A percentile compares a stretch with the other conserved stretches of the same genome.
Evolutionary conservation across 2,113 vertebrate genomes (phyloP).

Genomic region (Daubentonia madagascariensis): DNA sequence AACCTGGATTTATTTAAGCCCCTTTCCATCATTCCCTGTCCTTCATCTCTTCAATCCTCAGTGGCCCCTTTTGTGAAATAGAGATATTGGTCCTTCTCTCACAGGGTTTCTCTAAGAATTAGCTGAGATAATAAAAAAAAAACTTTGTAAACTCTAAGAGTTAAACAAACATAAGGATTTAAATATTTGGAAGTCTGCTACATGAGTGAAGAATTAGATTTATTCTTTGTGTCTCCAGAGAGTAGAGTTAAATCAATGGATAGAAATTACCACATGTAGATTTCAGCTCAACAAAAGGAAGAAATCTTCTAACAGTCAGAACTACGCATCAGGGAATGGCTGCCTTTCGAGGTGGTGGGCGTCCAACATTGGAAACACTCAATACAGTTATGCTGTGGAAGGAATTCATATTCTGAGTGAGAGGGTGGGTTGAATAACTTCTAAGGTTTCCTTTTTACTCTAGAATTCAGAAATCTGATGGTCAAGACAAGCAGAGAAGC

Average conservation of each 20-base stretch:
- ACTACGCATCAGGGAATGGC: neutral
- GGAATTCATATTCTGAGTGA: slow-evolving; percentile 32
- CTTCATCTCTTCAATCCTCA: neutral
- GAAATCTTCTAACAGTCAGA: neutral
- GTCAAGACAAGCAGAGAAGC: neutral
- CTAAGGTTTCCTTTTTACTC: slow-evolving; percentile 32
- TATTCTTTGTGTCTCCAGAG: slow-evolving; percentile 45
- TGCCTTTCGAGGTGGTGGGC: neutral
- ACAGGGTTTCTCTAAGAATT: neutral
- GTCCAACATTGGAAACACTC: neutral
- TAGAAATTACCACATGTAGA: slow-evolving; percentile 12
- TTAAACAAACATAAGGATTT: slow-evolving; percentile 33
- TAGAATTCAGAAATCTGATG: slow-evolving; percentile 26
- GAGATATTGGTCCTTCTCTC: neutral
- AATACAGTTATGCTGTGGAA: neutral
- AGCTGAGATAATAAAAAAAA: neutral
- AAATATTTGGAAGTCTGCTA: slow-evolving; percentile 39
- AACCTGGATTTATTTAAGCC: neutral
- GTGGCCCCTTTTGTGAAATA: neutral
- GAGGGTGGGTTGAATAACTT: neutral
- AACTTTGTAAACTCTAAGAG: neutral
- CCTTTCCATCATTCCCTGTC: neutral
- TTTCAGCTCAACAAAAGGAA: slow-evolving; percentile 13
- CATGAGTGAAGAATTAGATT: slow-evolving; percentile 34
- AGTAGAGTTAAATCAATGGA: slow-evolving; percentile 45